A percentile compares a stretch with the other conserved stretches of the same genome.
These are phyloP conservation scores for Callitettix versicolor DNA, from an alignment of 1,140 invertebrate species.

Conservation along the genomic window DNA sequence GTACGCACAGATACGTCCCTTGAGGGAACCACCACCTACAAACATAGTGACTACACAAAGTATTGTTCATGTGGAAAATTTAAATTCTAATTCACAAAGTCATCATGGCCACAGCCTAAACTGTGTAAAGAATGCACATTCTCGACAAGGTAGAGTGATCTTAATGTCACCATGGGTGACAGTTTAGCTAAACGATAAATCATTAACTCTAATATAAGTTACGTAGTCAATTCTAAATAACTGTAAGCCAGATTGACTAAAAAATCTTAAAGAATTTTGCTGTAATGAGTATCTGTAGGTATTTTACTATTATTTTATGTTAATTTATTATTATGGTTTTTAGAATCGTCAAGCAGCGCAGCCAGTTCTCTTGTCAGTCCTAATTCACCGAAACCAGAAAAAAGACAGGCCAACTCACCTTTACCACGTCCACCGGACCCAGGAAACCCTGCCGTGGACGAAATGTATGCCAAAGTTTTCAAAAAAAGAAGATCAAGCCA, in stretches of 20 bases:
- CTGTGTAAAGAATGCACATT: constrained; percentile 51
- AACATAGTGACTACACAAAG: too few species aligned
- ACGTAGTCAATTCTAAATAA: too few species aligned
- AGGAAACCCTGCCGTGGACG: constrained; percentile 46
- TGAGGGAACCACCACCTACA: constrained; percentile 37
- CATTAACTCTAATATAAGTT: too few species aligned
- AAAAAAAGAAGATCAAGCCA: constrained; percentile 9
- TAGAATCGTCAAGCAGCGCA: constrained; percentile 64
- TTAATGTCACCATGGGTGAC: too few species aligned
- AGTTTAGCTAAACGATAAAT: too few species aligned
- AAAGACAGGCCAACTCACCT: constrained; percentile 76
- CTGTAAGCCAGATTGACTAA: too few species aligned
- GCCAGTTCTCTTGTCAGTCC: constrained; percentile 59
- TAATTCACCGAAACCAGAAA: constrained; percentile 73
- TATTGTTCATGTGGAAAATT: too few species aligned
- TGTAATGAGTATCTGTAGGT: too few species aligned
- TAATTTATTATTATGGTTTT: too few species aligned
- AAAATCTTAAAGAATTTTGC: too few species aligned
- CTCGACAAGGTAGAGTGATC: constrained; percentile 57
- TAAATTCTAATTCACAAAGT: too few species aligned
- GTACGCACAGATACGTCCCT: constrained; percentile 74
- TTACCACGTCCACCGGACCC: constrained; percentile 34
- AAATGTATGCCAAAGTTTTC: constrained; percentile 68
- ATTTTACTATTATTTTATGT: too few species aligned
- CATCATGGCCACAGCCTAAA: constrained; percentile 28